Evolutionary conservation across 2,888 invertebrate species (phyloP), one percentile per base, ranked within the genome.

Genomic region (Rutpela maculata): DNA sequence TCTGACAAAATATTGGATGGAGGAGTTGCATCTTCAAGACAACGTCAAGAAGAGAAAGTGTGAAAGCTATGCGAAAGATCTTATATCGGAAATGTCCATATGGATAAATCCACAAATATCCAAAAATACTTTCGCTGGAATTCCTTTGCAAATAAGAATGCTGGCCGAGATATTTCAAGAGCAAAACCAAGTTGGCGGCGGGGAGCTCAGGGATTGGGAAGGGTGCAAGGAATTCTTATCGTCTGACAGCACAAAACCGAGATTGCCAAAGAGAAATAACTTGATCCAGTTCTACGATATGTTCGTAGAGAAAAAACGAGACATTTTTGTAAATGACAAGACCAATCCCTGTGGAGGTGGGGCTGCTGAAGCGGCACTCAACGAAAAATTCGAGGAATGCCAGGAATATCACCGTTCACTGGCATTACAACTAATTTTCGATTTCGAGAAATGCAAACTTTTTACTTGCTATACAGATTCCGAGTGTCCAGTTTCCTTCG

Each of bases 1-100:
- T n/a, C 71, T 76, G n/a, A 62, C 17, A 22, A 43, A 55, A 38
- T 76, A 76, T 17, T 76, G 76, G 76, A 65, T 12, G 19, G 55
- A 59, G 22, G 63, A 71, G 12, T 56, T 76, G 19, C 12, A n/a
- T 18, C 50, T 76, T 12, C 17, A 60, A 19, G 15, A 35, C 17
- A 6, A 12, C 11, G 18, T n/a, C 1, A 43, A 72, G 11, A 18
- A 7, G 6, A 38, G 56, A 15, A 71, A 55, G 60, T 72, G 72
- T 17, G 18, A 62, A 7, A 7, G 3, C 3, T 72, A 68, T 22
- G 67, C 76, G 9, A 11, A 18, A 43, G 31, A 9, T 10, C 22
- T 76, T 18, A 72, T 76, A 56, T 7, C 2, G 10, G 56, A 67
- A 38, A 50, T 76, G 59, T 57, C 69, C 15, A 56, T 15, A 10